Percentiles rank a stretch among this genome's conserved stretches.
Evolutionary conservation across 2,113 vertebrate genomes (phyloP).

Genomic region (Catharus bicknelli): DNA sequence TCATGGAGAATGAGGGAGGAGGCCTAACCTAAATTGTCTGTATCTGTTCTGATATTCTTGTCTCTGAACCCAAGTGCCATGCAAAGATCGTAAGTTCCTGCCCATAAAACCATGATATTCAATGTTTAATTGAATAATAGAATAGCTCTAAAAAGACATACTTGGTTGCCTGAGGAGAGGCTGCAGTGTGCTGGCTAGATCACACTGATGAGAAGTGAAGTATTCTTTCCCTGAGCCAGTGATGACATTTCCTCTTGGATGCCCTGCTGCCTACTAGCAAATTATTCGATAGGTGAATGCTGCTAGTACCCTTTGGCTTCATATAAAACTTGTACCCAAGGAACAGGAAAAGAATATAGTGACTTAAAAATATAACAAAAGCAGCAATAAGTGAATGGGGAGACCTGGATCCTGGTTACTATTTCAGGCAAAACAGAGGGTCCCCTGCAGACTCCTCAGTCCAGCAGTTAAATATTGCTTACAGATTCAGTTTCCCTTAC

Average conservation of each 20-base stretch:
- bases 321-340: not conserved
- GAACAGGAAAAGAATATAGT: not conserved
- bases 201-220: not conserved
- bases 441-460: not conserved
- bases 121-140: not conserved
- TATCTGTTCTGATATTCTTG: not conserved
- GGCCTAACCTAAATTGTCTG: not conserved
- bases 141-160: not conserved
- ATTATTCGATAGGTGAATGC: not conserved
- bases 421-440: not conserved
- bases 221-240: not conserved
- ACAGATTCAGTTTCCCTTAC: not conserved
- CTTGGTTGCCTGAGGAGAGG: not conserved
- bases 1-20: not conserved
- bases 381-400: not conserved
- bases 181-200: not conserved
- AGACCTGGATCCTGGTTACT: not conserved
- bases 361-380: not conserved
- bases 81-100: not conserved
- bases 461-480: not conserved
- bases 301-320: not conserved
- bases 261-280: not conserved
- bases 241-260: not conserved
- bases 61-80: fast-evolving
- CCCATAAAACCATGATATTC: not conserved